Base-by-base conservation (phyloP, 1,140 invertebrate genomes). In the Heliconius nattereri region DNA sequence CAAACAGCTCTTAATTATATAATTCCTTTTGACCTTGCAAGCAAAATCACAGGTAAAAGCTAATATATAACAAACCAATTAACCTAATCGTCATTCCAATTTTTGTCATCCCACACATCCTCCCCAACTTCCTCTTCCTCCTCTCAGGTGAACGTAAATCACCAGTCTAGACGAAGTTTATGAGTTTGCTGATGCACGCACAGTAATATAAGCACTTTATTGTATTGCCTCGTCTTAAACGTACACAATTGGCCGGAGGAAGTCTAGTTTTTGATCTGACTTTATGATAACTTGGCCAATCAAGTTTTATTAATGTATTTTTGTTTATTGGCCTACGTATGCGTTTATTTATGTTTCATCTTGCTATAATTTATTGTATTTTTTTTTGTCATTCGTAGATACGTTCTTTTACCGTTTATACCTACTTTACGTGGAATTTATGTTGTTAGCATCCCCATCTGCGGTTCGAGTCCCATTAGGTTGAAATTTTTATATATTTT, bases 141-240 rank as follows among this genome's bases (percentile, higher is more conserved):
- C 82, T 77, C 70, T 82, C 90, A 92, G 90, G 91, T 92, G 87
- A 77, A 85, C 87, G 86, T 93, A 93, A 92, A 93, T 92, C 89
- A 91, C 87, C 85, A 75, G 91, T 92, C 91, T 92, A 93, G 91
- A 93, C 91, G 77, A 85, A 78, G 86, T 92, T 92, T 91, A 92
- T 87, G 79, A 86, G 83, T 52, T 73, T 84, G 86, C 88, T 87
- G 88, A 89, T 88, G 86, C 86, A 92, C 89, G 89, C 89, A 92
- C 86, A 80, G 79, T 84, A 86, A 83, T 83, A 85, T 86, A 88
- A 88, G 75, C 87, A 90, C 85, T 90, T 91, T 91, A 89, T 90
- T 85, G 85, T 89, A 90, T 89, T 87, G 84, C 77, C 85, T 85
- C 84, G 85, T 81, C 75, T 75, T 75, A 82, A 84, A 73, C 77